A percentile compares a stretch with the other conserved stretches of the same genome.
Evolutionary conservation across 2,797 vertebrate species (phyloP).

Genomic region (Sphenopsis melanotis): DNA sequence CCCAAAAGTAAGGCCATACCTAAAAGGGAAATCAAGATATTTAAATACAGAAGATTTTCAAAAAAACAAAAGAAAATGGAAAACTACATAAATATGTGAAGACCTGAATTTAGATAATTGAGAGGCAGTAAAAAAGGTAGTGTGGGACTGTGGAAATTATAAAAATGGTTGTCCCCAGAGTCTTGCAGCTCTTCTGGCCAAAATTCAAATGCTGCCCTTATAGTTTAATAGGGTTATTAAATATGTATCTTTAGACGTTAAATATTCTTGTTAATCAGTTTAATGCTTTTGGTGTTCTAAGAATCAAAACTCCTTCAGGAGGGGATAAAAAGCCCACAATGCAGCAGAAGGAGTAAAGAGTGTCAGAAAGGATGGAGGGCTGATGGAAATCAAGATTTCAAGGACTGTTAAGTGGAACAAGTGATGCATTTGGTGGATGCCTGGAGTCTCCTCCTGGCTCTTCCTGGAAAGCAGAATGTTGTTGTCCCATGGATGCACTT

Average conservation of each 20-base stretch:
- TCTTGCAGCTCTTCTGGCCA: not conserved
- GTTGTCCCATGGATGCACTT: not conserved
- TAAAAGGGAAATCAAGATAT: not conserved
- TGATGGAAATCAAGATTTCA: not conserved
- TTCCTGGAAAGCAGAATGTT: not conserved
- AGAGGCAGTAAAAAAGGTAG: not conserved
- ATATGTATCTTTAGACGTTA: not conserved
- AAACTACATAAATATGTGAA: not conserved
- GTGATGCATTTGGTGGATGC: not conserved
- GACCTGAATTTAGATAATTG: not conserved
- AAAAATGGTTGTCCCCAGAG: not conserved
- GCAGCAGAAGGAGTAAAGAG: not conserved
- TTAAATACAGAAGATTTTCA: not conserved
- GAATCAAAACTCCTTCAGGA: not conserved
- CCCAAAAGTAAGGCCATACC: not conserved
- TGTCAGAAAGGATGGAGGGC: not conserved
- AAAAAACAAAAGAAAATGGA: fast-evolving
- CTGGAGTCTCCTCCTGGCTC: not conserved
- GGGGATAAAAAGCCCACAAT: not conserved
- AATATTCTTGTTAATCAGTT: not conserved
- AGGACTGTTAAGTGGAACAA: not conserved
- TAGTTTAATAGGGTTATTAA: not conserved
- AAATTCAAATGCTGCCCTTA: not conserved
- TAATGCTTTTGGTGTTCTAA: not conserved
- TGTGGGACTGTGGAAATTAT: not conserved